Conservation (phyloP, 2,888 invertebrate species). For the Deilephila elpenor region DNA sequence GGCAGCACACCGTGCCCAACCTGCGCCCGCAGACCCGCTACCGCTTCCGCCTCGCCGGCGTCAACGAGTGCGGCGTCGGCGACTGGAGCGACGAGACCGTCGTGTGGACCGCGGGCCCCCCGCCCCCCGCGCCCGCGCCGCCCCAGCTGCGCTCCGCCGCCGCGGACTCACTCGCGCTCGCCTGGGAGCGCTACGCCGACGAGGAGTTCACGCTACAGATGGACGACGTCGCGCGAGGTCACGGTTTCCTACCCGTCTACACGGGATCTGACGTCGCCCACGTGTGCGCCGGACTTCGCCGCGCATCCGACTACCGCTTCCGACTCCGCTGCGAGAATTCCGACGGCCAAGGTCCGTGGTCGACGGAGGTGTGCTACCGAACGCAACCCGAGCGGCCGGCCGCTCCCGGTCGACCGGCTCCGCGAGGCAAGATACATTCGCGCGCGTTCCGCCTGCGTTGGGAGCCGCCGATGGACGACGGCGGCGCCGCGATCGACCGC, state of each 20-base stretch:
- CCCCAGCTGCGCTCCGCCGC: constrained; percentile 88
- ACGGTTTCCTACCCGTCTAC: constrained; percentile 92
- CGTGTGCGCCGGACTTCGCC: constrained; percentile 87
- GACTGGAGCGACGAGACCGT: constrained; percentile 88
- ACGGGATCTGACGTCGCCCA: constrained; percentile 90
- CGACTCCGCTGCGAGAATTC: constrained; percentile 92
- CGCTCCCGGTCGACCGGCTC: constrained; percentile 89
- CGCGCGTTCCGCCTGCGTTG: constrained; percentile 92
- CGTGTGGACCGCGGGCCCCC: constrained; percentile 91
- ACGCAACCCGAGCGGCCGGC: constrained; percentile 92
- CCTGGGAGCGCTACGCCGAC: constrained; percentile 91
- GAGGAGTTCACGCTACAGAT: constrained; percentile 93
- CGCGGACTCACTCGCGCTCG: constrained; percentile 87
- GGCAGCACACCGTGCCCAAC: constrained; percentile 90
- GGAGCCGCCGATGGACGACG: constrained; percentile 91
- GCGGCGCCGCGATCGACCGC: constrained; percentile 88
- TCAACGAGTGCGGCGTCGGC: constrained; percentile 92
- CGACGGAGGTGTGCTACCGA: constrained; percentile 89
- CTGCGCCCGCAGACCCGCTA: constrained; percentile 92
- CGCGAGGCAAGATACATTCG: constrained; percentile 93
- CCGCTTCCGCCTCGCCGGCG: constrained; percentile 92
- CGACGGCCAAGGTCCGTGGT: constrained; percentile 93
- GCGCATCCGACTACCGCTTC: constrained; percentile 93
- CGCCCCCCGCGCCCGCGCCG: constrained; percentile 91
- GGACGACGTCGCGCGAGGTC: constrained; percentile 88